phyloP scores from a whole-genome alignment of 2,888 invertebrate genomes.

The Lottia scabra region DNA sequence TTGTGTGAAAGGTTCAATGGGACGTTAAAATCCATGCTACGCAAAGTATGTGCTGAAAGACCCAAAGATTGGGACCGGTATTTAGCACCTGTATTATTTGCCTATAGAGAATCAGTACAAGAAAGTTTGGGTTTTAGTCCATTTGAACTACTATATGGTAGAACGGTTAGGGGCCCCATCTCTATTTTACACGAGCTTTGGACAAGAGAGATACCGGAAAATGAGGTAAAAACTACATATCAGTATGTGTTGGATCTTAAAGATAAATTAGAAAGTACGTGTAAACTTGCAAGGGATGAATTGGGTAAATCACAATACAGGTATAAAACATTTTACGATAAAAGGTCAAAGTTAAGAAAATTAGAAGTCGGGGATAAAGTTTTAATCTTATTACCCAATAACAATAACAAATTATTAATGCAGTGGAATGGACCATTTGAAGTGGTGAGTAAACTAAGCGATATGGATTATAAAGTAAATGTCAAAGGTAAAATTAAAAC shows the following conservation, averaged over 20 bases:
- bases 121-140: slow-evolving; percentile 24
- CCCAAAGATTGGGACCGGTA: slow-evolving; percentile 40
- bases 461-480: slow-evolving; percentile 10
- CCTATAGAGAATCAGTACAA: slow-evolving; percentile 12
- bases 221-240: slow-evolving; percentile 26
- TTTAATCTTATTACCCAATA: slow-evolving; percentile 21
- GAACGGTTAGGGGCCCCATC: slow-evolving; percentile 9
- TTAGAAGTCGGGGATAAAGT: slow-evolving; percentile 19
- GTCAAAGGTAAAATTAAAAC: slow-evolving; percentile 9
- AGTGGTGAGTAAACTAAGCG: slow-evolving; percentile 12
- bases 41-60: slow-evolving; percentile 25
- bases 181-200: slow-evolving; percentile 18
- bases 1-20: slow-evolving; percentile 25
- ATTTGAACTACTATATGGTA: slow-evolving; percentile 38
- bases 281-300: slow-evolving; percentile 8
- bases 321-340: slow-evolving; percentile 16
- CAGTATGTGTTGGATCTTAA: slow-evolving; percentile 37
- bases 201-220: slow-evolving; percentile 14
- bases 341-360: slow-evolving; percentile 8
- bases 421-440: slow-evolving; percentile 28
- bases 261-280: slow-evolving; percentile 11
- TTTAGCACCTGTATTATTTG: slow-evolving; percentile 19
- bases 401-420: slow-evolving; percentile 20
- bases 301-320: background rate
- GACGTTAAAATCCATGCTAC: slow-evolving; percentile 35